phyloP scores from a whole-genome alignment of 2,113 vertebrate species.

The Datnioides undecimradiatus region DNA sequence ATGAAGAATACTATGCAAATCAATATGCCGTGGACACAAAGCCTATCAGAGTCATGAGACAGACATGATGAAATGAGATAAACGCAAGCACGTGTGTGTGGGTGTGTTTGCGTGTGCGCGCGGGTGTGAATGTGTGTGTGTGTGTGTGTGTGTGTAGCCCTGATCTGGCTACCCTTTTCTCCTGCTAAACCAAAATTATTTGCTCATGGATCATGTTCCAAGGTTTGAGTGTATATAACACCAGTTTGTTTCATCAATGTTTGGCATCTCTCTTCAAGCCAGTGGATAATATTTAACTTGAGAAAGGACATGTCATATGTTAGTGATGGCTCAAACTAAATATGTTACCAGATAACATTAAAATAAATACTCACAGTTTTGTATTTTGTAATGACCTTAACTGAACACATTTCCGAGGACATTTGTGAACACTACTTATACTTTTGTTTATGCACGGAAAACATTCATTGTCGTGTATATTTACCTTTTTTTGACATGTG shows the following conservation, averaged over 20 bases:
- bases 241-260: conserved; percentile 45
- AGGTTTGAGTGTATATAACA: conserved; percentile 34
- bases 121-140: background rate
- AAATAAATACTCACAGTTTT: background rate
- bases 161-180: background rate
- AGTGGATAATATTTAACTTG: conserved; percentile 60
- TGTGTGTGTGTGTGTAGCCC: background rate
- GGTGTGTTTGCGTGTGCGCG: background rate
- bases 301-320: conserved; percentile 2
- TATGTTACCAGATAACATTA: conserved; percentile 2
- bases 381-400: background rate
- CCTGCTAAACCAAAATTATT: conserved; percentile 6
- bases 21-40: background rate
- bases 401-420: background rate
- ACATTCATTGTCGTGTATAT: background rate
- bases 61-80: background rate
- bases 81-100: background rate
- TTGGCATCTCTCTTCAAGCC: conserved; percentile 16
- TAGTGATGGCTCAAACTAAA: background rate
- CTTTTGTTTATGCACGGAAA: background rate
- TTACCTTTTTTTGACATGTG: background rate
- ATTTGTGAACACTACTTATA: background rate
- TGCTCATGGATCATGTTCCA: conserved; percentile 45
- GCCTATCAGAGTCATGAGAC: background rate
- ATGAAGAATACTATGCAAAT: background rate